Evolutionary conservation across 1,140 invertebrate species (phyloP).

Genomic region (Euura lappo): DNA sequence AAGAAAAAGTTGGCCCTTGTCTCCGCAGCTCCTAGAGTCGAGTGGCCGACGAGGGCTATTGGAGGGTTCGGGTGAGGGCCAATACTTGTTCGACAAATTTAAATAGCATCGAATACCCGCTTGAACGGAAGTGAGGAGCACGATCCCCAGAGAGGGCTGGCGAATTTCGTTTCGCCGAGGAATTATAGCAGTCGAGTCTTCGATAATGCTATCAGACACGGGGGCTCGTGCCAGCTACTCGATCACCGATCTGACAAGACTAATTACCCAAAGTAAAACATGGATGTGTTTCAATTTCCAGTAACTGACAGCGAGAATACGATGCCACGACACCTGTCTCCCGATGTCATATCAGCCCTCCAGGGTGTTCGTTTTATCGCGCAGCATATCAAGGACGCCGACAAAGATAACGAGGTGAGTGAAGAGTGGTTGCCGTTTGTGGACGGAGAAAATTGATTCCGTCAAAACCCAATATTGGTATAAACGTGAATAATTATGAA

Average conservation of each 20-base stretch:
- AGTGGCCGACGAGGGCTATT: not conserved
- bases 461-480: no score
- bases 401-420: conserved; percentile 91
- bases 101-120: not conserved
- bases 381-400: conserved; percentile 94
- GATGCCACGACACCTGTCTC: conserved; percentile 78
- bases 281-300: conserved; percentile 39
- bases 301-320: conserved; percentile 81
- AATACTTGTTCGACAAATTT: conserved; percentile 7
- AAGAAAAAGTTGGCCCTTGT: not conserved
- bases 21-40: not conserved
- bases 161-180: not conserved
- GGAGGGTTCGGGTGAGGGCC: not conserved
- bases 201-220: not conserved
- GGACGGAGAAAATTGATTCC: no score
- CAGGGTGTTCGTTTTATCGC: conserved; percentile 96
- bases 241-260: conserved; percentile 23
- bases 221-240: not conserved
- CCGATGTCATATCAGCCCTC: conserved; percentile 88
- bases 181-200: not conserved
- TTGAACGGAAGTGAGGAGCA: not conserved
- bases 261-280: not conserved
- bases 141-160: not conserved
- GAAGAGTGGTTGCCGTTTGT: no score
- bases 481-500: not conserved